Base-by-base conservation (phyloP, 1,140 invertebrate genomes). In the Polypedilum vanderplanki region DNA sequence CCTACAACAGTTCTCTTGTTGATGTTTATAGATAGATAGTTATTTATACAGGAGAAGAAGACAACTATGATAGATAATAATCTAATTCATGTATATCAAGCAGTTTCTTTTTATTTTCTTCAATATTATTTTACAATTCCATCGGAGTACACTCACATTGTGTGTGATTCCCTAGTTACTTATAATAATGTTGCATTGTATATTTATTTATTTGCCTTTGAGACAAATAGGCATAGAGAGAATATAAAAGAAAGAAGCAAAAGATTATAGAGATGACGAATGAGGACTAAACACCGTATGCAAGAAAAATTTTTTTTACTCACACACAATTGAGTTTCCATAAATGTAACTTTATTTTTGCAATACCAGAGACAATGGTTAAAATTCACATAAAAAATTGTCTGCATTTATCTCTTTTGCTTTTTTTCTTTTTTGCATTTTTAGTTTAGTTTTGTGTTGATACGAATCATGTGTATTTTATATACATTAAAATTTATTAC, bases 191-290 rank as follows among this genome's bases (percentile, higher is more conserved):
- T 57, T 57, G 46, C 46, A 57, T 57, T 57, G 46, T 57, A 57
- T 57, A 57, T 57, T 57, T 57, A 57, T 57, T 57, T 57, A 57
- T 57, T 70, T 70, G 65, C 65, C 65, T 22, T 20, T n/a, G 18
- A 70, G 65, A 70, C 65, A 70, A 70, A 70, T 70, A 22, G 65
- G n/a, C 24, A 33, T 33, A 33, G 24, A 33, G 24, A 33, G 24
- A 33, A n/a, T n/a, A n/a, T n/a, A 5, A 33, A 33, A 33, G 24
- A 33, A 33, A 33, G n/a, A 33, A 33, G 1, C 1, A 33, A n/a
- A 70, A 70, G 65, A 70, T 70, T 70, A 70, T 70, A 70, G 65
- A 70, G 65, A 70, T 70, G 65, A 70, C 65, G 65, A 22, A 70
- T 70, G 65, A 22, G 65, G 18, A 70, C 17, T 22, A 70, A n/a